A percentile compares a stretch with the other conserved stretches of the same genome.
Evolutionary conservation across 2,797 vertebrate genomes (phyloP).

Genomic region (Gephyroberyx darwinii): DNA sequence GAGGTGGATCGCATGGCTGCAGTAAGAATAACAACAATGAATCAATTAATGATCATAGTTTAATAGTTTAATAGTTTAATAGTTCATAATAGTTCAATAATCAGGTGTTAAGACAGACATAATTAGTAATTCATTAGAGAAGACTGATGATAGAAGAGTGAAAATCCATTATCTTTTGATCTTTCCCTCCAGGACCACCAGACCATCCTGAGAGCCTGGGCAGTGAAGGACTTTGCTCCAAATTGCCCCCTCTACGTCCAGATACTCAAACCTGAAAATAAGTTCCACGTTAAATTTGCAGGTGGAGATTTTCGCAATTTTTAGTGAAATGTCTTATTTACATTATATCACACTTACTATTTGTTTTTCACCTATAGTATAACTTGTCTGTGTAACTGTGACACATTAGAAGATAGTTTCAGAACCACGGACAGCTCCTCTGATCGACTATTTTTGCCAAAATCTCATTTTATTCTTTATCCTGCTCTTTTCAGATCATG

Average conservation of each 20-base stretch:
- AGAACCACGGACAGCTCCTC: not conserved
- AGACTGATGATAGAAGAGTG: conserved; percentile 2
- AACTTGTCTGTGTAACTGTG: too few relatives aligned
- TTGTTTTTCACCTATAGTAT: too few relatives aligned
- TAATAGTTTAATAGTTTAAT: not conserved
- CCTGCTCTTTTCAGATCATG: conserved; percentile 84
- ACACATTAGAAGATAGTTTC: not conserved
- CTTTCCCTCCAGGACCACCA: conserved; percentile 88
- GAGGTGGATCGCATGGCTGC: conserved; percentile 93
- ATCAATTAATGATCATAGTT: not conserved
- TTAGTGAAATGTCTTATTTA: too few relatives aligned
- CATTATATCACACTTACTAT: too few relatives aligned
- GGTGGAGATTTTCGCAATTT: conserved; percentile 72
- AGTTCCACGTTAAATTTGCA: conserved; percentile 95
- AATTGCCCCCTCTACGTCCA: conserved; percentile 94
- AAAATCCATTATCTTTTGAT: not conserved
- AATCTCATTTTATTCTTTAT: not conserved
- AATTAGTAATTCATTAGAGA: conserved; percentile 19
- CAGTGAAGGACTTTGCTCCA: conserved; percentile 94
- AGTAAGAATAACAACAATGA: conserved; percentile 75
- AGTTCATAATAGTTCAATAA: too few relatives aligned
- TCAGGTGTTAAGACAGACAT: conserved; percentile 7
- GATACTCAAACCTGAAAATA: conserved; percentile 95
- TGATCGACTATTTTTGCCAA: not conserved
- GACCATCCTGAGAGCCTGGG: conserved; percentile 95